Conservation (phyloP, 2,888 invertebrate genomes). For the Dryomyza anilis region DNA sequence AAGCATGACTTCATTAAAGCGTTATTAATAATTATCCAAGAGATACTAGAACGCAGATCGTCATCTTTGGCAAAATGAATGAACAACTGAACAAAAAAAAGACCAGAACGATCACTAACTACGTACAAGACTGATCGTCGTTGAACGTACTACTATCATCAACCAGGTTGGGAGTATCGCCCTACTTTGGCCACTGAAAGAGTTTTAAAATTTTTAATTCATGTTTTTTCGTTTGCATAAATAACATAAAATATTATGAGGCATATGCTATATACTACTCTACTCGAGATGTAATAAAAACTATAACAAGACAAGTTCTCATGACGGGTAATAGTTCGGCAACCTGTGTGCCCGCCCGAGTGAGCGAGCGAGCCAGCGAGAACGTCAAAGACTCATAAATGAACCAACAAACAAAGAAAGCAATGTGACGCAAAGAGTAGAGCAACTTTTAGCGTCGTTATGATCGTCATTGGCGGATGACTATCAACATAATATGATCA, state of each 20-base stretch:
- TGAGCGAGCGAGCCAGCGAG: background rate
- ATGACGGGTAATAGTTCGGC: background rate
- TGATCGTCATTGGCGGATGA: slow-evolving; percentile 38
- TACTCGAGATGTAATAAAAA: slow-evolving; percentile 13
- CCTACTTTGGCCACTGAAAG: slow-evolving; percentile 2
- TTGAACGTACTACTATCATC: background rate
- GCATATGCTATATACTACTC: slow-evolving; percentile 3
- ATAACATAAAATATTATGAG: slow-evolving; percentile 28
- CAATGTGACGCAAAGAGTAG: slow-evolving; percentile 5
- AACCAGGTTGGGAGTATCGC: background rate
- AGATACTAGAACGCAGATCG: slow-evolving; percentile 27
- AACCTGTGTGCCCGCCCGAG: slow-evolving; percentile 9
- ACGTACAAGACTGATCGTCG: background rate
- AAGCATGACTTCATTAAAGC: slow-evolving; percentile 37
- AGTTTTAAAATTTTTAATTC: slow-evolving; percentile 26
- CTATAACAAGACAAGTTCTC: slow-evolving; percentile 31
- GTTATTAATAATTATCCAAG: slow-evolving; percentile 36
- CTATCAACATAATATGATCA: slow-evolving; percentile 35
- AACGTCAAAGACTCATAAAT: background rate
- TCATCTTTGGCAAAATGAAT: slow-evolving; percentile 12
- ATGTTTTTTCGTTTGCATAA: slow-evolving; percentile 29
- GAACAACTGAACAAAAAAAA: too few relatives aligned
- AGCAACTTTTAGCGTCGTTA: slow-evolving; percentile 28
- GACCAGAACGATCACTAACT: slow-evolving; percentile 1
- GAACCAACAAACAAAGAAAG: slow-evolving; percentile 2